Evolutionary conservation across 2,797 vertebrate species (phyloP).

Genomic region (Lates japonicus): DNA sequence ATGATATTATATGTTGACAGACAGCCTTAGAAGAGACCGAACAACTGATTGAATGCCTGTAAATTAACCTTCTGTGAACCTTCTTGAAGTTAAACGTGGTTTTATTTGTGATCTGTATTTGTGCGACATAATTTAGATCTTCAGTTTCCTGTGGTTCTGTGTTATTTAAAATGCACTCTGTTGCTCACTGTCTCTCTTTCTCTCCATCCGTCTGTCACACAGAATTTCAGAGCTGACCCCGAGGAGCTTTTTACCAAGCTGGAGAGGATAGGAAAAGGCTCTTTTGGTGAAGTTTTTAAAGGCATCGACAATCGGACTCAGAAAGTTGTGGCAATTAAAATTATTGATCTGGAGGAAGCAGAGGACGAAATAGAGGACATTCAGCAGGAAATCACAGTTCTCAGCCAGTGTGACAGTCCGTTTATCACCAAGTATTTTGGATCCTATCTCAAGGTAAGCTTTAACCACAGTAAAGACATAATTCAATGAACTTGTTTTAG

Average conservation of each 20-base stretch:
- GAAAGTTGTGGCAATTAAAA: slow-evolving; percentile 98
- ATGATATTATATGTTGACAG: not conserved
- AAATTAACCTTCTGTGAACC: not conserved
- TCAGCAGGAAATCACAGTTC: slow-evolving; percentile 98
- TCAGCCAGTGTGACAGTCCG: slow-evolving; percentile 98
- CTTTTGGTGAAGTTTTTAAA: slow-evolving; percentile 98
- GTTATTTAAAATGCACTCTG: not conserved
- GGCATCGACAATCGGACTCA: slow-evolving; percentile 98
- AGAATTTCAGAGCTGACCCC: slow-evolving; percentile 94
- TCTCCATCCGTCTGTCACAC: slow-evolving; percentile 44
- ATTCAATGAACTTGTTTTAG: slow-evolving; percentile 2
- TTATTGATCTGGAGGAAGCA: slow-evolving; percentile 98
- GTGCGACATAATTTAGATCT: not conserved
- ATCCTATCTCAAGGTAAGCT: slow-evolving; percentile 96
- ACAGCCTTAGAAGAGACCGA: not conserved
- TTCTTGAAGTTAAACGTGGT: not conserved
- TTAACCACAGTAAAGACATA: not conserved
- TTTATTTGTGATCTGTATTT: not conserved
- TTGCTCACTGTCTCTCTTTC: slow-evolving; percentile 11
- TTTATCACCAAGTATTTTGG: slow-evolving; percentile 99
- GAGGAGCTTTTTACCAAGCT: slow-evolving; percentile 97
- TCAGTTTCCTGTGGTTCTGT: not conserved
- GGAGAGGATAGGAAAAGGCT: slow-evolving; percentile 98
- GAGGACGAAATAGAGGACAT: slow-evolving; percentile 99
- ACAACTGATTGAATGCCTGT: not conserved